These are phyloP conservation scores for Pterocles burchelli DNA, from an alignment of 2,113 vertebrate genomes.

Conservation along the genomic window DNA sequence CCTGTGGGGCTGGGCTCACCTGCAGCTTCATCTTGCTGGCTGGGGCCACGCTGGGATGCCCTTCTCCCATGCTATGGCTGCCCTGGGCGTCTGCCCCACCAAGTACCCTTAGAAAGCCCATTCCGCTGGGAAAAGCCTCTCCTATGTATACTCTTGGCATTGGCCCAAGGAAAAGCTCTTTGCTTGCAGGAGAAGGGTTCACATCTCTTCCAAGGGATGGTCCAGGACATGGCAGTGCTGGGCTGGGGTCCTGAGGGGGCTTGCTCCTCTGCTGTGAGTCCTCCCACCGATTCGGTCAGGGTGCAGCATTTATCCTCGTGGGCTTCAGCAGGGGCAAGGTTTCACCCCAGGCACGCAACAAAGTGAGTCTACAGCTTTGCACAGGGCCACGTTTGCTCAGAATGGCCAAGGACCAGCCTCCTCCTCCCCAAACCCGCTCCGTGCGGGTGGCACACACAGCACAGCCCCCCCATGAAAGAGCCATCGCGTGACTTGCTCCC, in stretches of 20 bases:
- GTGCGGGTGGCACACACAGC: neutral
- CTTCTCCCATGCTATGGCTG: neutral
- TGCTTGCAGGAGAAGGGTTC: neutral
- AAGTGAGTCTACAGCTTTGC: neutral
- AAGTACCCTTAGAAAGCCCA: neutral
- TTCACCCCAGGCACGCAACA: neutral
- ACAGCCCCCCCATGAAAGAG: neutral
- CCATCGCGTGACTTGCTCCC: neutral
- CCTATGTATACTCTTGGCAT: accelerated
- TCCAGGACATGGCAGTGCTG: neutral
- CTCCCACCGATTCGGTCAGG: accelerated
- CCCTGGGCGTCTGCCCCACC: neutral
- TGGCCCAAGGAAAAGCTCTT: neutral
- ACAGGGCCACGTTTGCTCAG: accelerated
- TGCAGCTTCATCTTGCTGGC: neutral
- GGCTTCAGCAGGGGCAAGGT: accelerated
- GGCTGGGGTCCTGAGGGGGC: neutral
- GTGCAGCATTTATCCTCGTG: neutral
- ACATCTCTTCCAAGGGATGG: neutral
- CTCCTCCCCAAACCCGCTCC: neutral
- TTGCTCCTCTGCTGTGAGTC: neutral
- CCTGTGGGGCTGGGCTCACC: neutral
- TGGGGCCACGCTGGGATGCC: neutral
- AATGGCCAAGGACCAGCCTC: neutral
- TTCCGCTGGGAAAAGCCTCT: neutral